phyloP scores from a whole-genome alignment of 2,797 vertebrate species.

The Oreonectes daqikongensis region DNA sequence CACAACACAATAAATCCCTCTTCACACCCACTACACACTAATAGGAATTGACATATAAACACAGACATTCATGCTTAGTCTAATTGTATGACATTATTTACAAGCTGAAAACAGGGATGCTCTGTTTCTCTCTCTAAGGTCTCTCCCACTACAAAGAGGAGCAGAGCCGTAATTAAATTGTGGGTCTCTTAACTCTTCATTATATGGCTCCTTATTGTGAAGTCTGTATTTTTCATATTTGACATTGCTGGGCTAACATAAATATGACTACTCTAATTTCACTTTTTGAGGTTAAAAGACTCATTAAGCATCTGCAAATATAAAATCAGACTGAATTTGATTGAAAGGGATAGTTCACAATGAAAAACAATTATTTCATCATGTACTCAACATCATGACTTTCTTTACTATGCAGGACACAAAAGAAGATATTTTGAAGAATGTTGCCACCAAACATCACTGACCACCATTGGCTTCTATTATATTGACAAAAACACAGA shows the following conservation, averaged over 20 bases:
- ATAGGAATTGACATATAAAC: slow-evolving; percentile 20
- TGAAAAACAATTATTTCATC: too few relatives aligned
- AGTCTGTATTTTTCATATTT: slow-evolving; percentile 34
- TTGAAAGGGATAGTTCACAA: too few relatives aligned
- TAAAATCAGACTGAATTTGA: too few relatives aligned
- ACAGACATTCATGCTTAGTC: slow-evolving; percentile 26
- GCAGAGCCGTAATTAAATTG: slow-evolving; percentile 30
- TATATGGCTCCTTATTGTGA: slow-evolving; percentile 17
- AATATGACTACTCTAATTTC: background rate
- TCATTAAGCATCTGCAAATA: background rate
- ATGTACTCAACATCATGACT: too few relatives aligned
- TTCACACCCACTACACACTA: background rate
- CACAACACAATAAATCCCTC: background rate
- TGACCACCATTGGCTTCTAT: too few relatives aligned
- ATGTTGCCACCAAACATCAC: too few relatives aligned
- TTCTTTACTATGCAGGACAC: too few relatives aligned
- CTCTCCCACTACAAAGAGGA: slow-evolving; percentile 1
- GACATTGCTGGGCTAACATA: background rate
- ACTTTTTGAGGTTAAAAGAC: background rate
- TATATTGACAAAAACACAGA: too few relatives aligned
- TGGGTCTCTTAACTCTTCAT: slow-evolving; percentile 13
- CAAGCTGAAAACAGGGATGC: slow-evolving; percentile 13
- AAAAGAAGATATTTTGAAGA: too few relatives aligned
- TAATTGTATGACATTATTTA: slow-evolving; percentile 36
- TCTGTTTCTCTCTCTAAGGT: slow-evolving; percentile 1